A percentile compares a stretch with the other conserved stretches of the same genome.
phyloP scores from a whole-genome alignment of 2,113 vertebrate genomes.

The Falcunculus frontatus region DNA sequence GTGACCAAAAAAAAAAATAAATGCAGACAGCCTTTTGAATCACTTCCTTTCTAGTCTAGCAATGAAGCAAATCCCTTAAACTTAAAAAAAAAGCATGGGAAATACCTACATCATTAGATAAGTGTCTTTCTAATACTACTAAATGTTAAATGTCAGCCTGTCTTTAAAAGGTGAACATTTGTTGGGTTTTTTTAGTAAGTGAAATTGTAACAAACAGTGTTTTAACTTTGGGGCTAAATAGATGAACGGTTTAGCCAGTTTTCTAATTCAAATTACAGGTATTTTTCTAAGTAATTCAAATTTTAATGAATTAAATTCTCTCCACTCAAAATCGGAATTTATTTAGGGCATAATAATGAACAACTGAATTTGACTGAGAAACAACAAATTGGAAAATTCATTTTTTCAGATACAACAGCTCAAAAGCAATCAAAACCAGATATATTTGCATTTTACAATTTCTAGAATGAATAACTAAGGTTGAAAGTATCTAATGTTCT shows the following conservation, averaged over 20 bases:
- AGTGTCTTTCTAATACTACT: neutral
- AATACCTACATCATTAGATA: neutral
- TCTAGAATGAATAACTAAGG: constrained; percentile 12
- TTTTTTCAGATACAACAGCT: neutral
- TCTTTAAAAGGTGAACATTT: neutral
- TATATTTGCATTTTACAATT: constrained; percentile 20
- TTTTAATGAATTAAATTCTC: constrained; percentile 19
- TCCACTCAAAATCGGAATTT: neutral
- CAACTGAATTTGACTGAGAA: neutral
- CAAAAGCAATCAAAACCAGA: neutral
- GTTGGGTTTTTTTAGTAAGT: neutral
- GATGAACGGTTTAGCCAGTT: neutral
- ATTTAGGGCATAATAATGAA: neutral
- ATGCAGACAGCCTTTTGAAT: neutral
- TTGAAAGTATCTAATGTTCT: constrained; percentile 58
- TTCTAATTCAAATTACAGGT: neutral
- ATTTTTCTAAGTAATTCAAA: constrained; percentile 10
- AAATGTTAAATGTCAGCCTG: neutral
- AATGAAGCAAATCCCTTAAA: neutral
- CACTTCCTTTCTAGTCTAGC: neutral
- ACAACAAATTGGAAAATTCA: neutral
- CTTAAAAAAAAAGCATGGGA: neutral
- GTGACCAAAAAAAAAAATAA: constrained; percentile 26
- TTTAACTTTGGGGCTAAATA: neutral
- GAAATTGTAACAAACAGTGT: neutral